A percentile compares a stretch with the other conserved stretches of the same genome.
phyloP scores from a whole-genome alignment of 2,888 invertebrate genomes.

The Trichopoda pennipes region DNA sequence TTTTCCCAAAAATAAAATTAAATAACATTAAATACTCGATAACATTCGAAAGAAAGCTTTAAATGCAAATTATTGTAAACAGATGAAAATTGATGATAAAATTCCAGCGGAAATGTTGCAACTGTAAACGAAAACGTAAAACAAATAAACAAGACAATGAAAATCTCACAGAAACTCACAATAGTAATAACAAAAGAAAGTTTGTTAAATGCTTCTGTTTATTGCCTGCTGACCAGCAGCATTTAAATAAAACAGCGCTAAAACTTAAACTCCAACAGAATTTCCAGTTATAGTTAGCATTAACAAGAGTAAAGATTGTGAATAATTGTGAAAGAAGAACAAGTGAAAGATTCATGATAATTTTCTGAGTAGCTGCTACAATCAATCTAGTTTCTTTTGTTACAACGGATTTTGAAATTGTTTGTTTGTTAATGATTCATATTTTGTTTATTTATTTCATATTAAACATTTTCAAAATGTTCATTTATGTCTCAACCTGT shows the following conservation, averaged over 20 bases:
- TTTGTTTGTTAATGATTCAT: conserved; percentile 59
- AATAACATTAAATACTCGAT: conserved; percentile 17
- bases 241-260: conserved; percentile 3
- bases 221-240: conserved; percentile 36
- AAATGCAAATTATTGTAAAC: conserved; percentile 61
- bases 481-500: conserved; percentile 43
- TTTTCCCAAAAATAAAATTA: too few relatives aligned
- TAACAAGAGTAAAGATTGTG: not conserved
- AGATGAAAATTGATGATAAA: conserved; percentile 14
- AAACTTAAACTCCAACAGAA: conserved; percentile 29
- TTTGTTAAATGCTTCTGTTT: conserved; percentile 43
- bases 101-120: conserved; percentile 65
- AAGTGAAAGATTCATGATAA: conserved; percentile 6
- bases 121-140: conserved; percentile 63
- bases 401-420: conserved; percentile 63
- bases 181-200: conserved; percentile 44
- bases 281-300: conserved; percentile 11
- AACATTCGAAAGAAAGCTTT: conserved; percentile 56
- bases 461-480: conserved; percentile 32
- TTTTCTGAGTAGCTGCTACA: conserved; percentile 34
- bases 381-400: conserved; percentile 42
- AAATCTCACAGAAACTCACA: conserved; percentile 47
- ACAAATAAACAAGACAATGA: conserved; percentile 47
- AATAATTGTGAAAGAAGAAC: not conserved
- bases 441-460: conserved; percentile 8